Evolutionary conservation across 2,888 invertebrate genomes (phyloP), one percentile per base, ranked within the genome.

Genomic region (Drosophila merina): DNA sequence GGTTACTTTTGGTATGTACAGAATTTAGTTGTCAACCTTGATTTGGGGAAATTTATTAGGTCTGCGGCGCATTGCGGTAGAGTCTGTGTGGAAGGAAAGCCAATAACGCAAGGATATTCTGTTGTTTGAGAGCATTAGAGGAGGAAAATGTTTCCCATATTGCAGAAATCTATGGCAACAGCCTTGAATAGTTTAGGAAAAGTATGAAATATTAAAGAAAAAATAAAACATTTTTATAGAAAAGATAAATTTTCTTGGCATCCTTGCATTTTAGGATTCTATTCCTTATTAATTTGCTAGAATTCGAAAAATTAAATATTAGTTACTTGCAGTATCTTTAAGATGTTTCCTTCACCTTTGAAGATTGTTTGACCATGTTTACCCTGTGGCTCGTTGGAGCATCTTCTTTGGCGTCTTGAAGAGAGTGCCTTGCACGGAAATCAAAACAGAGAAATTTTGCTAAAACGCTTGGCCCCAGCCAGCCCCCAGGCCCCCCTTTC

Each of bases 371-470:
- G 48, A 7, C 33, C 56, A 66, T 55, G 67, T 56, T 49, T 66
- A 56, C 67, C 66, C 56, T 66, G 56, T 49, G 42, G 52, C 36
- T n/a, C 44, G 44, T 7, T 10, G 3, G 20, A 10, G 33, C 45
- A 38, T 64, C 52, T 30, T 54, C 20, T 28, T 52, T 10, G 20
- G 36, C 36, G 25, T 12, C 51, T 36, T 36, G 36, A 57, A 50
- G 56, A 57, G 54, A 40, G 57, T 12, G n/a, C 7, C 44, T 2
- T 12, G 25, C 26, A 31, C 14, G n/a, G 57, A 87, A 85, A 87
- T 62, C 84, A 85, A 86, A 85, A 85, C 84, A 85, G 88, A 87
- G 84, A 87, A 75, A 33, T 42, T n/a, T 63, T 55, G 54, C 52
- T 6, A 58, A 33, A 52, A 14, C 52, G 25, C 31, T 44, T 52